Evolutionary conservation across 2,888 invertebrate species (phyloP), one percentile per base, ranked within the genome.

Genomic region (Eristalis intricaria): DNA sequence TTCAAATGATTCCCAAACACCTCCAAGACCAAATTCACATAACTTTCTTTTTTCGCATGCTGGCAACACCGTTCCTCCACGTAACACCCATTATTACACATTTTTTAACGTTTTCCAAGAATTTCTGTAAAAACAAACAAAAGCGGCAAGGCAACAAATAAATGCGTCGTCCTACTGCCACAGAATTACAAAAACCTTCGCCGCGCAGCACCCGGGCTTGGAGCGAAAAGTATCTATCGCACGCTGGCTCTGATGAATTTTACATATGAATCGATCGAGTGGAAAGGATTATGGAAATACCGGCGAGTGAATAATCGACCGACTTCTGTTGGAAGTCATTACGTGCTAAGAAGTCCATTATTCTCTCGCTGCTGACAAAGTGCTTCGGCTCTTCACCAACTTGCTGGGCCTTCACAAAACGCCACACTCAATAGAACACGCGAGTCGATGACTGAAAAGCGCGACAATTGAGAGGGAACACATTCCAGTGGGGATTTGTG

Each of bases 401-500:
- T 63, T 29, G 19, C 15, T 15, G 50, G 35, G 23, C n/a, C 19
- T 15, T 19, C 50, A 73, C 19, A 38, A 60, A 58, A 22, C 0
- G 1, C 60, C 11, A 60, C 1, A 71, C 22, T 23, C 73, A 75
- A 81, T 75, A 81, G 81, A 58, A 69, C 69, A 81, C 50, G 35
- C 40, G 19, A 19, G 29, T 22, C 26, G 58, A 66, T 61, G 79
- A 66, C 64, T 75, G 50, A 23, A 13, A 32, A n/a, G 5, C 58
- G 32, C 32, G 32, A 32, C 32, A 71, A 65, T 43, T 58, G 50
- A 26, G 50, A 26, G 13, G 19, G 64, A n/a, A 61, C 74, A 87
- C 87, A 87, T 87, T 87, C 87, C 87, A 65, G n/a, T 35, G 68
- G 29, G 23, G 61, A 73, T 70, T 56, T 73, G 79, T 87, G 87